Percentiles rank a stretch among this genome's conserved stretches.
Evolutionary conservation across 2,797 vertebrate genomes (phyloP).

Genomic region (Lepus townsendii): DNA sequence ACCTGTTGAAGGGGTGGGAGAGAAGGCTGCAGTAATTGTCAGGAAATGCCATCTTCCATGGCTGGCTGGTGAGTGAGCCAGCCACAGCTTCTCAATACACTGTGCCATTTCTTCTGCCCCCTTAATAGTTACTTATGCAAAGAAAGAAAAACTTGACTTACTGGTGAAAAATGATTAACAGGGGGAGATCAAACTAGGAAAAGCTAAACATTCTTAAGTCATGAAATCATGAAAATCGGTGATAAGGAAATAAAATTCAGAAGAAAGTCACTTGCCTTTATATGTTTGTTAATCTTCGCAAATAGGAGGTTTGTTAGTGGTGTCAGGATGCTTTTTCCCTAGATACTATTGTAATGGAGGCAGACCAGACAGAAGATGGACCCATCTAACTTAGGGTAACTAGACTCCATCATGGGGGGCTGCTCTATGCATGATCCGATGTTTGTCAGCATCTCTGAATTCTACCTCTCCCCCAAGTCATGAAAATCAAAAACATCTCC

Average conservation of each 20-base stretch:
- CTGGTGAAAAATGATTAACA: conserved; percentile 36
- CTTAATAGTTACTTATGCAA: not conserved
- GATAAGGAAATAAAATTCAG: conserved; percentile 30
- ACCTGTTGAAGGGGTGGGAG: accelerated
- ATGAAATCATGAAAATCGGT: not conserved
- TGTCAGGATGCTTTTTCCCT: conserved; percentile 25
- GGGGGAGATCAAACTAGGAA: conserved; percentile 9
- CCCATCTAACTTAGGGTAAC: not conserved
- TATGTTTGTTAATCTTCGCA: conserved; percentile 15
- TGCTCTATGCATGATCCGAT: not conserved
- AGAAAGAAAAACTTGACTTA: conserved; percentile 42
- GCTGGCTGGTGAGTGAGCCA: not conserved
- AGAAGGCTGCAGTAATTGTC: not conserved
- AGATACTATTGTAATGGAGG: not conserved
- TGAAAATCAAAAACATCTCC: not conserved
- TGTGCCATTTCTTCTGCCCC: not conserved
- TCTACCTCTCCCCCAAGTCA: not conserved
- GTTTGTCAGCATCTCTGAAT: not conserved
- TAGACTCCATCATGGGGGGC: not conserved
- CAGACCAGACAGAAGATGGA: not conserved
- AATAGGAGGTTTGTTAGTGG: not conserved
- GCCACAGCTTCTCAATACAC: not conserved
- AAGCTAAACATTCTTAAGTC: conserved; percentile 19
- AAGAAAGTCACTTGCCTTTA: not conserved
- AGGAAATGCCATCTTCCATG: not conserved